Evolutionary conservation across 2,797 vertebrate genomes (phyloP).

Genomic region (Oreochromis grahami): DNA sequence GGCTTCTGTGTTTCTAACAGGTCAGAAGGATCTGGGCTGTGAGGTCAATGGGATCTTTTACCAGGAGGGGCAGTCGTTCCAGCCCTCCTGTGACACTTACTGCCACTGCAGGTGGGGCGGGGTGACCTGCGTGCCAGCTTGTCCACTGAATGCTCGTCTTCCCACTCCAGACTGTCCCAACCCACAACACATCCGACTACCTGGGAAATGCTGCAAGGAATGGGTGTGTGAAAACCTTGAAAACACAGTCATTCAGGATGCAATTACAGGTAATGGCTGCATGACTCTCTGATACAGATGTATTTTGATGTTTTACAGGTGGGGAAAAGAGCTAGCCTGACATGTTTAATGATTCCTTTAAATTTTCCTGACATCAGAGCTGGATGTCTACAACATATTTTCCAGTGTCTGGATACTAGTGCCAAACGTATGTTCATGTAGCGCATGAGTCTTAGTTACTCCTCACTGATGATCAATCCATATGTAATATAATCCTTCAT

Average conservation of each 20-base stretch:
- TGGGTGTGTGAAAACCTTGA: conserved; percentile 87
- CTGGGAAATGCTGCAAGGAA: conserved; percentile 90
- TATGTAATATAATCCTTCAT: neutral
- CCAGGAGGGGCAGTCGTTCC: conserved; percentile 86
- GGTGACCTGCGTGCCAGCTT: conserved; percentile 83
- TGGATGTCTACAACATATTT: conserved; percentile 1
- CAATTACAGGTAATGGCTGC: conserved; percentile 68
- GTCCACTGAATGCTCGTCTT: conserved; percentile 77
- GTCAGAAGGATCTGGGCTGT: conserved; percentile 79
- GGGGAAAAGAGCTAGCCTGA: neutral
- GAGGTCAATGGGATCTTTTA: conserved; percentile 83
- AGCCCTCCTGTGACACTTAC: conserved; percentile 84
- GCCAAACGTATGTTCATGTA: neutral
- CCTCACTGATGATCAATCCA: conserved; percentile 8
- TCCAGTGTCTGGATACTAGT: neutral
- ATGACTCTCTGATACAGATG: neutral
- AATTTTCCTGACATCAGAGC: neutral
- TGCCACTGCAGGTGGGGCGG: conserved; percentile 86
- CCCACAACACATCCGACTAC: conserved; percentile 79
- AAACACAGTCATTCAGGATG: conserved; percentile 66
- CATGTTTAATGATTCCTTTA: neutral
- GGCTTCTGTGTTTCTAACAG: conserved; percentile 60
- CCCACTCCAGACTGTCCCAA: conserved; percentile 85
- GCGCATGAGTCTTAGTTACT: neutral
- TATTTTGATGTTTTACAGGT: neutral